Evolutionary conservation across 2,113 vertebrate genomes (phyloP), one percentile per base, ranked within the genome.

Genomic region (Saccopteryx bilineata): DNA sequence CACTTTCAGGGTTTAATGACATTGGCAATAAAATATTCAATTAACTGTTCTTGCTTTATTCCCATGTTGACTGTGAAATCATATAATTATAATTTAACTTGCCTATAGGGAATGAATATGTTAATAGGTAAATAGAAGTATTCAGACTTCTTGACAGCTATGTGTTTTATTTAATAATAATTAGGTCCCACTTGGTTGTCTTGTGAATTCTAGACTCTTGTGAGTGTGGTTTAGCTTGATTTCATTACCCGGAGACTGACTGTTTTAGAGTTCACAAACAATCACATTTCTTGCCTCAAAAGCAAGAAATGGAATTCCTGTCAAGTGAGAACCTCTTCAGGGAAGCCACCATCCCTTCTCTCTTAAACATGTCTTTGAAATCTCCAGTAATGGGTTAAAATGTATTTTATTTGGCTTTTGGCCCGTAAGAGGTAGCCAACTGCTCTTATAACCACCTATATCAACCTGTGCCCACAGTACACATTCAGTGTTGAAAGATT

Each of bases 121-220:
- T 93, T 97, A 93, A 97, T 96, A 68, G 93, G 89, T 96, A 97
- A 96, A 93, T 80, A 96, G 68, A 96, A 93, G 79, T 58, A 94
- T 63, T 83, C 74, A 60, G n/a, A 83, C n/a, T 93, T 94, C 91
- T 86, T 83, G 86, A 95, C 93, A 94, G 93, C 39, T 94, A 0
- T 91, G 82, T 97, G 89, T 74, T 97, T 97, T 96, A 91, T 80
- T 95, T 97, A 94, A 96, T 95, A 94, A 95, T 95, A 97, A 93
- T 97, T 95, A 96, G 54, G 65, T 93, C 89, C 96, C 74, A 88
- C 82, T 95, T 96, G 86, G 52, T 94, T 88, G 52, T 88, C 88
- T 78, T 89, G 31, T 90, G 90, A 93, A 87, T 97, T 39, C 39
- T 95, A 94, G n/a, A 90, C 24, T 88, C 74, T 82, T 80, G 31